phyloP scores from a whole-genome alignment of 2,797 vertebrate species.

The Salmo trutta region DNA sequence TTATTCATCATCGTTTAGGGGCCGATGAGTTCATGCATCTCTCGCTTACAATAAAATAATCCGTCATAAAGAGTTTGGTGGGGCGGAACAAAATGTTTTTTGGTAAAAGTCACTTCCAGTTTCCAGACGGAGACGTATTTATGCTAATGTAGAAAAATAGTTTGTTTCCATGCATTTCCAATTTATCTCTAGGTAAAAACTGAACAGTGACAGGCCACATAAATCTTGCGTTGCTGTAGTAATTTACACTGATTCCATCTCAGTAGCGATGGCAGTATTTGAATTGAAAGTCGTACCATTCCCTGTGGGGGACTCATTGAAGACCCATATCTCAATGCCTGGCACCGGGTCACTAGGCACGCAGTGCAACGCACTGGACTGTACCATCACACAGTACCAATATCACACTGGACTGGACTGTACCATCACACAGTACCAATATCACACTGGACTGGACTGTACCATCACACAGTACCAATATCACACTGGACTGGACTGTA shows the following conservation, averaged over 20 bases:
- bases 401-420: no score
- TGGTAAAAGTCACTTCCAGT: not conserved
- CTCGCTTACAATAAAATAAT: not conserved
- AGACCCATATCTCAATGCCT: not conserved
- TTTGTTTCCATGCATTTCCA: not conserved
- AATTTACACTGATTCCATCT: conserved; percentile 2
- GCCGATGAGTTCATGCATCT: not conserved
- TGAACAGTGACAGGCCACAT: not conserved
- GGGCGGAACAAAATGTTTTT: not conserved
- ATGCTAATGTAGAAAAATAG: not conserved
- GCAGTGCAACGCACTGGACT: not conserved
- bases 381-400: no score
- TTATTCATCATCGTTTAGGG: not conserved
- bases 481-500: no score
- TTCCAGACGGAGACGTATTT: not conserved
- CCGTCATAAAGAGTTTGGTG: not conserved
- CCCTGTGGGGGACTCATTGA: not conserved
- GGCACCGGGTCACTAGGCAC: not conserved
- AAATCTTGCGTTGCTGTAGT: not conserved
- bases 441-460: no score
- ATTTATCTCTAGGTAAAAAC: not conserved
- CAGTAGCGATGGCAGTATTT: not conserved
- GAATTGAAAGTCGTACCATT: not conserved
- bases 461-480: no score
- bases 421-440: no score